phyloP scores from a whole-genome alignment of 2,113 vertebrate species.

The Oreotrochilus melanogaster region DNA sequence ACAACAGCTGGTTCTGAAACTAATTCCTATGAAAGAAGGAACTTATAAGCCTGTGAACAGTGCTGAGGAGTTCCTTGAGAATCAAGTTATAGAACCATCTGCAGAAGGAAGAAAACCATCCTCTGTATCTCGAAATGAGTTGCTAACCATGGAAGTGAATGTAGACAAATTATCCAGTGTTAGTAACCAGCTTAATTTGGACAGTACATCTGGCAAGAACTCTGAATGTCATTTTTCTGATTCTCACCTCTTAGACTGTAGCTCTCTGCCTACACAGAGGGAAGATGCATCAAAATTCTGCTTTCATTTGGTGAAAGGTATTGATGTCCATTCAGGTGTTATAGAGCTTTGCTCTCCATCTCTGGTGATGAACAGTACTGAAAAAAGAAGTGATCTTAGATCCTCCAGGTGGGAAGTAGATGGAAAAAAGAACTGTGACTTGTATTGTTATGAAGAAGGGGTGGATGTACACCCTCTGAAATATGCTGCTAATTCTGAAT shows the following conservation, averaged over 20 bases:
- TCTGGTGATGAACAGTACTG: slow-evolving; percentile 12
- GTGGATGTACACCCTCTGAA: not conserved
- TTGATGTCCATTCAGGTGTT: slow-evolving; percentile 24
- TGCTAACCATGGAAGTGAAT: slow-evolving; percentile 10
- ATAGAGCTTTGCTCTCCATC: slow-evolving; percentile 46
- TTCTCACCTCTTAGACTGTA: slow-evolving; percentile 37
- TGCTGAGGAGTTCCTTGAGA: not conserved
- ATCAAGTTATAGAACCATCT: not conserved
- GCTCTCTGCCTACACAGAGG: not conserved
- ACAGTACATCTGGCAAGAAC: not conserved
- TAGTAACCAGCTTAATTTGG: not conserved
- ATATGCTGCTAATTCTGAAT: not conserved
- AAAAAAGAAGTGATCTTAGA: slow-evolving; percentile 31
- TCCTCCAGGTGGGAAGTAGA: not conserved
- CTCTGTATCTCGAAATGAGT: not conserved
- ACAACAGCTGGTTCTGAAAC: slow-evolving; percentile 89
- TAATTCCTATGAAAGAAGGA: slow-evolving; percentile 82
- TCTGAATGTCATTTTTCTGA: slow-evolving; percentile 52
- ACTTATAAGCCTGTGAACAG: not conserved
- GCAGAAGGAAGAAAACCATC: not conserved
- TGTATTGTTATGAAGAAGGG: not conserved
- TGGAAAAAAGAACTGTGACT: slow-evolving; percentile 7
- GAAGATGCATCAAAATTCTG: slow-evolving; percentile 40
- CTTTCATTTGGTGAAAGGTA: slow-evolving; percentile 34
- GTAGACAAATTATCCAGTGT: slow-evolving; percentile 43